Evolutionary conservation across 2,797 vertebrate genomes (phyloP).

Genomic region (Hemibagrus guttatus): DNA sequence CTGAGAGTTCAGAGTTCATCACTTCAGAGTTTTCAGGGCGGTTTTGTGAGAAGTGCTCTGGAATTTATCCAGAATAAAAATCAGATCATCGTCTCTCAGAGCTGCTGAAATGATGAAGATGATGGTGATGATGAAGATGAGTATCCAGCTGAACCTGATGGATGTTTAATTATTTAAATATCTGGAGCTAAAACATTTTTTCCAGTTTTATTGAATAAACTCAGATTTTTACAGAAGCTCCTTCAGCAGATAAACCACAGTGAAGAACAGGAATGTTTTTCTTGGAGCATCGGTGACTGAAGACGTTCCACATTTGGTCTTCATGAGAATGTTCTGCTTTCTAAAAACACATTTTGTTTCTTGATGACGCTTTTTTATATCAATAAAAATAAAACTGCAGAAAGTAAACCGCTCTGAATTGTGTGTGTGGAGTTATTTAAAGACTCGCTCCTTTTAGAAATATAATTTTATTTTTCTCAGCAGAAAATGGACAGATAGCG

Average conservation of each 20-base stretch:
- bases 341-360: neutral
- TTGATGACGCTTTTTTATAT: neutral
- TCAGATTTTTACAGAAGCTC: constrained; percentile 11
- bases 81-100: too few species aligned
- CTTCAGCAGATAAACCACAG: constrained; percentile 5
- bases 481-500: neutral
- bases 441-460: neutral
- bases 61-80: neutral
- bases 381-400: neutral
- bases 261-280: neutral
- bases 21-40: too few species aligned
- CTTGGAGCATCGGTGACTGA: neutral
- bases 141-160: neutral
- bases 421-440: neutral
- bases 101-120: too few species aligned
- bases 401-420: neutral
- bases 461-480: neutral
- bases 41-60: neutral
- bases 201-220: neutral
- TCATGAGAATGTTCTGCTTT: neutral
- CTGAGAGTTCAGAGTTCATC: neutral
- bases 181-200: neutral
- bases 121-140: neutral
- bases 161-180: neutral
- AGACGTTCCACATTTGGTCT: constrained; percentile 6